Evolutionary conservation across 2,888 invertebrate genomes (phyloP).

Genomic region (Rhaphigaster nebulosa): DNA sequence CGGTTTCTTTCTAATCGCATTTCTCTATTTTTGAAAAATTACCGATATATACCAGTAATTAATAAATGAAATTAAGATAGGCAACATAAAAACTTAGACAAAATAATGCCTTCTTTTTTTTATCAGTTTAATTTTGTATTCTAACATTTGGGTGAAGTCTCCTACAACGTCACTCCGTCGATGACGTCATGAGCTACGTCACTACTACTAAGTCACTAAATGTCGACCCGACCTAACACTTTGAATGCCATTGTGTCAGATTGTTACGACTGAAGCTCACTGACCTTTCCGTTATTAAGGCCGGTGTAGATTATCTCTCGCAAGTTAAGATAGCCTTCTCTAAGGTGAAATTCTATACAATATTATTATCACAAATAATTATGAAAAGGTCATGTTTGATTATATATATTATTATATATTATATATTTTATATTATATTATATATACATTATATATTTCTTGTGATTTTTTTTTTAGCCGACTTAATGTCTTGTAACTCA

Average conservation of each 20-base stretch:
- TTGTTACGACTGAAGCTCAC: neutral
- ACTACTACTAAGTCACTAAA: slow-evolving; percentile 12
- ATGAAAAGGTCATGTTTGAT: neutral
- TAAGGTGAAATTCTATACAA: neutral
- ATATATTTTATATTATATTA: too few relatives aligned
- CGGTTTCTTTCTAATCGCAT: too few relatives aligned
- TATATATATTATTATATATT: too few relatives aligned
- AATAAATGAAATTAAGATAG: too few relatives aligned
- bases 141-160: neutral
- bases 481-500: too few relatives aligned
- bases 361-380: neutral
- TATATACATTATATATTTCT: too few relatives aligned
- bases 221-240: slow-evolving; percentile 45
- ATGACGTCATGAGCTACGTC: neutral
- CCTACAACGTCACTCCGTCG: neutral
- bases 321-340: neutral
- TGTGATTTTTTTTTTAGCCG: too few relatives aligned
- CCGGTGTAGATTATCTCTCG: neutral
- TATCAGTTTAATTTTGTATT: too few relatives aligned
- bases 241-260: slow-evolving; percentile 18
- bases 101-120: too few relatives aligned
- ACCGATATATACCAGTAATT: too few relatives aligned
- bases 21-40: too few relatives aligned
- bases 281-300: neutral
- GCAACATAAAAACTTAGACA: too few relatives aligned